Evolutionary conservation across 1,140 invertebrate species (phyloP).

Genomic region (Aphidius ervi): DNA sequence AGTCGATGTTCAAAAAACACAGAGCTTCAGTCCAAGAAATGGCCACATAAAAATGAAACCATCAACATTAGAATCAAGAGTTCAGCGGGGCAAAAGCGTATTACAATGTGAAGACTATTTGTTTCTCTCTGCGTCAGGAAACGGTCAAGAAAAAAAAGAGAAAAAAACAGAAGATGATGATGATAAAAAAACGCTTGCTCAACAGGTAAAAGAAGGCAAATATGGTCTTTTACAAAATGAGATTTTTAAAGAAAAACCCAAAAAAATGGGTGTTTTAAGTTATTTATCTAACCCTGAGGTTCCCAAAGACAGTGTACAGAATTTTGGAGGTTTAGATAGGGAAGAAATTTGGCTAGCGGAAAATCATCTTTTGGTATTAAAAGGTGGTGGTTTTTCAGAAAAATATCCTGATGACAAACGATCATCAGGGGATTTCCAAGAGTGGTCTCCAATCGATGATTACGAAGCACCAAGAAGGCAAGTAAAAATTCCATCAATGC

Average conservation of each 20-base stretch:
- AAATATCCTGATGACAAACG: slow-evolving; percentile 37
- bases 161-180: slow-evolving; percentile 63
- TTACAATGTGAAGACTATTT: slow-evolving; percentile 64
- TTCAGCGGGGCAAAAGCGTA: slow-evolving; percentile 31
- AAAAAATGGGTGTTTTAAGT: slow-evolving; percentile 75
- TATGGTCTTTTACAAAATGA: slow-evolving; percentile 85
- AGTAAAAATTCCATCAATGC: slow-evolving; percentile 70
- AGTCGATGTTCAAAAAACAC: no score
- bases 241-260: slow-evolving; percentile 63
- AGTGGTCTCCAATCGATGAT: slow-evolving; percentile 77
- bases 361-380: slow-evolving; percentile 78
- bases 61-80: no score
- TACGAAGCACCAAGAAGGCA: slow-evolving; percentile 75
- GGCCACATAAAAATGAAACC: no score
- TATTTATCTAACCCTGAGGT: slow-evolving; percentile 74
- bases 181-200: slow-evolving; percentile 74
- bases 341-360: slow-evolving; percentile 87
- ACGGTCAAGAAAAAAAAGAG: slow-evolving; percentile 55
- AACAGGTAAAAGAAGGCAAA: slow-evolving; percentile 83
- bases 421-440: slow-evolving; percentile 36
- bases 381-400: slow-evolving; percentile 67
- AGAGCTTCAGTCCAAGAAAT: no score
- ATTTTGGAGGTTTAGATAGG: slow-evolving; percentile 73
- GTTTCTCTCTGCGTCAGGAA: slow-evolving; percentile 62
- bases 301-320: slow-evolving; percentile 71